These are phyloP conservation scores for Drosophila aldrichi DNA, from an alignment of 2,888 invertebrate species.

Conservation along the genomic window DNA sequence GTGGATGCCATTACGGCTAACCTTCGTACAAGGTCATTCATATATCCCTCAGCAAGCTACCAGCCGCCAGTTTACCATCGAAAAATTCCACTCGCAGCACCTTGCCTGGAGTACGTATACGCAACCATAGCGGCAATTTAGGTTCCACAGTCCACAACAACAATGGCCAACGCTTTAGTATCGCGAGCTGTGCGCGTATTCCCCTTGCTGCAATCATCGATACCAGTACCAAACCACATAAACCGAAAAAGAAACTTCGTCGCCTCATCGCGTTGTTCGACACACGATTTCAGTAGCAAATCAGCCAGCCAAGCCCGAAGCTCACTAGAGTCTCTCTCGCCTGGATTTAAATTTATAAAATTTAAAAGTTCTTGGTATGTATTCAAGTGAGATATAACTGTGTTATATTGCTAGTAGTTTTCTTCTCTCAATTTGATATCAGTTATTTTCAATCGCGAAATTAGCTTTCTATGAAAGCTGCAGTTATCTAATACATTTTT, in stretches of 20 bases:
- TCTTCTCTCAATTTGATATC: slow-evolving; percentile 12
- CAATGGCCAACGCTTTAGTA: slow-evolving; percentile 52
- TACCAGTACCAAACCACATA: slow-evolving; percentile 13
- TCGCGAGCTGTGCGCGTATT: slow-evolving; percentile 37
- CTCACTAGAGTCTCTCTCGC: slow-evolving; percentile 55
- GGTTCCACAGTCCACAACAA: slow-evolving; percentile 54
- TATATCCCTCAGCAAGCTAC: slow-evolving; percentile 20
- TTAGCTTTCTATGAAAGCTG: slow-evolving; percentile 1
- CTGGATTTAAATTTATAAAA: slow-evolving; percentile 62
- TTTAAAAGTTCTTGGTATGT: slow-evolving; percentile 71
- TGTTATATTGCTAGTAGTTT: slow-evolving; percentile 26
- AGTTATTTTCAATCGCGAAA: slow-evolving; percentile 9
- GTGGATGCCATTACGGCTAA: slow-evolving; percentile 59
- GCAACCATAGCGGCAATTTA: slow-evolving; percentile 13
- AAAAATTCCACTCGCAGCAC: slow-evolving; percentile 21
- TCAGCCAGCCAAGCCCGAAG: slow-evolving; percentile 70
- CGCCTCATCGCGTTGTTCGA: slow-evolving; percentile 29
- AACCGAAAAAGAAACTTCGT: slow-evolving; percentile 18
- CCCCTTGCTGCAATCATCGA: slow-evolving; percentile 39
- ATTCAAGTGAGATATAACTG: slow-evolving; percentile 30
- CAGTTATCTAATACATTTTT: slow-evolving; percentile 67
- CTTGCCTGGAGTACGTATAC: slow-evolving; percentile 46
- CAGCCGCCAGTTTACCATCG: slow-evolving; percentile 37
- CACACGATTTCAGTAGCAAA: slow-evolving; percentile 63
- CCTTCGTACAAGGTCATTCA: slow-evolving; percentile 73